Evolutionary conservation across 2,797 vertebrate species (phyloP).

Genomic region (Sphenopsis melanotis): DNA sequence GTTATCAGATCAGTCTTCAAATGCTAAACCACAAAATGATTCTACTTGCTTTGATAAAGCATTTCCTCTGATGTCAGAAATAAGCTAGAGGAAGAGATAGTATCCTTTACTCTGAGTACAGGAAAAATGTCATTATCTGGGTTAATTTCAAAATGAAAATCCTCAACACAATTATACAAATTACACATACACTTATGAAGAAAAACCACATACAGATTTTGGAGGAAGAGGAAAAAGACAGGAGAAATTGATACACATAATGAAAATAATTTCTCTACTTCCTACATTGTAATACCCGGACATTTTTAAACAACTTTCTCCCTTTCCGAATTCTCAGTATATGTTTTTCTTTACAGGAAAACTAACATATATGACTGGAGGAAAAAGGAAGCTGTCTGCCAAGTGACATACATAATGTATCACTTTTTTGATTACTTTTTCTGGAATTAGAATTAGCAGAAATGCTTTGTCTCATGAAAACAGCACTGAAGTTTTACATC

Average conservation of each 20-base stretch:
- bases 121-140: neutral
- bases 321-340: neutral
- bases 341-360: neutral
- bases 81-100: neutral
- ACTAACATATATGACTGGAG: neutral
- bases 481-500: neutral
- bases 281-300: neutral
- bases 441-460: neutral
- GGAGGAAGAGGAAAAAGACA: neutral
- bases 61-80: neutral
- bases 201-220: neutral
- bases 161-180: neutral
- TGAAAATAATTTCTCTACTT: neutral
- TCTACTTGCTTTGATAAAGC: neutral
- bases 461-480: neutral
- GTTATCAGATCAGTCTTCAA: neutral
- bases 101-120: neutral
- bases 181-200: fast-evolving
- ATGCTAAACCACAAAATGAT: neutral
- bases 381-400: neutral
- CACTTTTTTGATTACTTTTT: neutral
- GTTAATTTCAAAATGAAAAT: neutral
- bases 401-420: fast-evolving
- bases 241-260: neutral
- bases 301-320: neutral